Evolutionary conservation across 2,113 vertebrate genomes (phyloP).

Genomic region (Lethenteron camtschaticum): DNA sequence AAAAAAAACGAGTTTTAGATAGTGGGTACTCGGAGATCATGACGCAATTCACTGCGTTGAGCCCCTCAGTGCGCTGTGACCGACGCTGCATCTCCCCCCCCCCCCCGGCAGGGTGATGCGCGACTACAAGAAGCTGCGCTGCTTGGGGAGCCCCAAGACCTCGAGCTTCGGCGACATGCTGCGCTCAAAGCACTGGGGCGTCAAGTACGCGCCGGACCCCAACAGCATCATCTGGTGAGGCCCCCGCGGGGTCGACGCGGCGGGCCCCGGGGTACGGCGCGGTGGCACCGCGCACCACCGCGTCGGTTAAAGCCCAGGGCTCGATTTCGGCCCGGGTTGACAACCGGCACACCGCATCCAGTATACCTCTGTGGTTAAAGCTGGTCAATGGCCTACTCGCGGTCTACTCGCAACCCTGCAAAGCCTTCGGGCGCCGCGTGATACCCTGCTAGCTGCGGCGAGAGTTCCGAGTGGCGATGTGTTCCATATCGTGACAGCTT

Average conservation of each 20-base stretch:
- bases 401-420: too few species aligned
- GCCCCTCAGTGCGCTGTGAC: background rate
- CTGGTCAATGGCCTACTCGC: too few species aligned
- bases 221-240: conserved; percentile 84
- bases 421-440: too few species aligned
- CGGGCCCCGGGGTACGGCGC: background rate
- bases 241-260: background rate
- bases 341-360: too few species aligned
- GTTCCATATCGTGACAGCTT: too few species aligned
- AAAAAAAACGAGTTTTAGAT: too few species aligned
- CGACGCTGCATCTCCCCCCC: background rate
- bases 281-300: too few species aligned
- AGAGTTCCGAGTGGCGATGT: too few species aligned
- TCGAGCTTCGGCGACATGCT: conserved; percentile 64
- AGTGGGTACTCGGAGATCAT: background rate
- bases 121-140: conserved; percentile 39
- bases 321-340: too few species aligned
- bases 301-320: too few species aligned
- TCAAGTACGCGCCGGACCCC: conserved; percentile 54
- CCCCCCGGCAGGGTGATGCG: conserved; percentile 39
- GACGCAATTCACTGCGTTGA: background rate
- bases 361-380: too few species aligned
- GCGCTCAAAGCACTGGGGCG: conserved; percentile 51
- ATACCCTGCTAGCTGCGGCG: too few species aligned
- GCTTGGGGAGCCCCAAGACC: conserved; percentile 42